Evolutionary conservation across 2,888 invertebrate genomes (phyloP).

Genomic region (Luperina testacea): DNA sequence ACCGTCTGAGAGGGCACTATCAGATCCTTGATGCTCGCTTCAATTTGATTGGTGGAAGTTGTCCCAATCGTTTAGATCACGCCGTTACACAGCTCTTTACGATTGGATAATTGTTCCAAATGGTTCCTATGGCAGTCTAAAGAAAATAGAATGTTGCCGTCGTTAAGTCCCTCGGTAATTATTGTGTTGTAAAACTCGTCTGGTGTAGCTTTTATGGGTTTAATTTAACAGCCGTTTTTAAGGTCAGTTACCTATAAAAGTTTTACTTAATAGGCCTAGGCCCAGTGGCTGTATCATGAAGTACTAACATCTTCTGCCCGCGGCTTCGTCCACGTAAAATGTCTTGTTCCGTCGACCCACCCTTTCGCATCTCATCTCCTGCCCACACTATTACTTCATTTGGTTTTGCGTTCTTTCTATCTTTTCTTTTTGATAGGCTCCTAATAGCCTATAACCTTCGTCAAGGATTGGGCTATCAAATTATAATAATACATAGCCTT

Average conservation of each 20-base stretch:
- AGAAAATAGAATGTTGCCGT: constrained; percentile 39
- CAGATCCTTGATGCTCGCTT: constrained; percentile 13
- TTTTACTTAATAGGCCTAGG: not conserved
- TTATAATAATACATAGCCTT: no score
- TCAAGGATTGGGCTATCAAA: no score
- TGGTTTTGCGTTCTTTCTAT: no score
- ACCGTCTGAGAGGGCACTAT: constrained; percentile 23
- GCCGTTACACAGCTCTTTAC: constrained; percentile 31
- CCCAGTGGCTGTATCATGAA: no score
- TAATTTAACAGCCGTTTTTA: constrained; percentile 15
- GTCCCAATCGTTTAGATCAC: constrained; percentile 55
- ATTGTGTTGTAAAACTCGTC: constrained; percentile 45
- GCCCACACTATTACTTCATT: no score
- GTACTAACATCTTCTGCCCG: no score
- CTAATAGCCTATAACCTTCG: no score
- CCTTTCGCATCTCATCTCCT: no score
- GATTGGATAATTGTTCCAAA: constrained; percentile 63
- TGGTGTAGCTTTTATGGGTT: constrained; percentile 39
- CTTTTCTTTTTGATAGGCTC: no score
- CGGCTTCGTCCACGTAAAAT: no score
- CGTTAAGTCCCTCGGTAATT: constrained; percentile 38
- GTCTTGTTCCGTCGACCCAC: no score
- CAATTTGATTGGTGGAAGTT: constrained; percentile 48
- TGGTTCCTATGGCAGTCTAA: constrained; percentile 29
- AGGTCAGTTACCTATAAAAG: constrained; percentile 15